Conservation (phyloP, 2,797 vertebrate species). For the Falco peregrinus region DNA sequence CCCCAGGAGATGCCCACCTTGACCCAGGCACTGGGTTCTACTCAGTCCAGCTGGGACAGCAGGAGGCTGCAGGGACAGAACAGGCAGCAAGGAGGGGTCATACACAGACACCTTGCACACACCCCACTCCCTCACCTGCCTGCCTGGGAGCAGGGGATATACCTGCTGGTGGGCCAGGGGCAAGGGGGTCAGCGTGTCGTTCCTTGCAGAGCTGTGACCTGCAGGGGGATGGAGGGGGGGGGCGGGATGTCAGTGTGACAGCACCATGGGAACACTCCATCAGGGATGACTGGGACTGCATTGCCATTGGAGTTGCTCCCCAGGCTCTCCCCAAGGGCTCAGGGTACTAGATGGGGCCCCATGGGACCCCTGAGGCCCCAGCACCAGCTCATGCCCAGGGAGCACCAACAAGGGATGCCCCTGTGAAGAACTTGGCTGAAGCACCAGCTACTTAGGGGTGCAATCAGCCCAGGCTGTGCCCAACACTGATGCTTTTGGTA, state of each 20-base stretch:
- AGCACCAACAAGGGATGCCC: accelerated
- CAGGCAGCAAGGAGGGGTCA: neutral
- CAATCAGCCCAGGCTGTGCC: neutral
- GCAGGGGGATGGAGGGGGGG: neutral
- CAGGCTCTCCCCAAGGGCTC: neutral
- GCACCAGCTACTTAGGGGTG: neutral
- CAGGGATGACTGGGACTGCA: neutral
- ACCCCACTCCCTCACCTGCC: neutral
- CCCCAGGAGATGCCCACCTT: conserved; percentile 73
- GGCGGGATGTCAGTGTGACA: neutral
- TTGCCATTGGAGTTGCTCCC: neutral
- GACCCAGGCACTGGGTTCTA: conserved; percentile 64
- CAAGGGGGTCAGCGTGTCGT: accelerated
- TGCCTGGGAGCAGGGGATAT: neutral
- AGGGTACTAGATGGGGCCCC: neutral
- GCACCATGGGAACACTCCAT: neutral
- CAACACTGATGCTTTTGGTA: neutral
- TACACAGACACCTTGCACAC: accelerated
- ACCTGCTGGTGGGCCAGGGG: neutral
- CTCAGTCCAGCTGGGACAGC: conserved; percentile 41
- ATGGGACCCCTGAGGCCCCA: accelerated
- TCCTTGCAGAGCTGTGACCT: conserved; percentile 28
- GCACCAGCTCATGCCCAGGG: neutral
- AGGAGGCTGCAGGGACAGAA: neutral
- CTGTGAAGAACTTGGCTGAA: neutral